phyloP scores from a whole-genome alignment of 2,888 invertebrate genomes.

The Aproaerema taeniolella region DNA sequence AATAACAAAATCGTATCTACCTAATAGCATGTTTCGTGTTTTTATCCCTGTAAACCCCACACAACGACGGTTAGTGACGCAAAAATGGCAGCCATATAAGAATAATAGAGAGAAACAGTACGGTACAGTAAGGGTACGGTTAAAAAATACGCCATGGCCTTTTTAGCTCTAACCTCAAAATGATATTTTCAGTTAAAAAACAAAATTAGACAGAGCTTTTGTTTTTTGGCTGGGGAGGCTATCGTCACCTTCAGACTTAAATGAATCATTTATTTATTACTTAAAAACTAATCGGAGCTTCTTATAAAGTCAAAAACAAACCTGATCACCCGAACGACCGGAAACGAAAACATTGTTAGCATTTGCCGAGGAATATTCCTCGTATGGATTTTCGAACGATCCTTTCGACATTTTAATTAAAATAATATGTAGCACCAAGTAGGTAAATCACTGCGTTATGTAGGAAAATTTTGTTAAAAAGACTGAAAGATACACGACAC shows the following conservation, averaged over 20 bases:
- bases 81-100: too few species aligned
- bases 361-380: constrained; percentile 52
- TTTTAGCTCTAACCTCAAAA: too few species aligned
- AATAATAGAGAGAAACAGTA: too few species aligned
- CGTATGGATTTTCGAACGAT: constrained; percentile 65
- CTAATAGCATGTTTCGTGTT: not conserved
- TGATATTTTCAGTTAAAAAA: too few species aligned
- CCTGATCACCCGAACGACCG: constrained; percentile 35
- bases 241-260: not conserved
- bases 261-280: not conserved
- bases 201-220: too few species aligned
- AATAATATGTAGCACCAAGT: not conserved
- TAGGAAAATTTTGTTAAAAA: too few species aligned
- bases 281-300: not conserved
- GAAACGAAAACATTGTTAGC: constrained; percentile 43
- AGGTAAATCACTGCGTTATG: too few species aligned
- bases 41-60: not conserved
- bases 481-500: too few species aligned
- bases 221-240: not conserved
- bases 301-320: not conserved
- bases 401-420: constrained; percentile 36
- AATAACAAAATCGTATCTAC: not conserved
- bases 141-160: too few species aligned
- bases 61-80: not conserved
- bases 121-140: too few species aligned